Percentiles rank a stretch among this genome's conserved stretches.
These are phyloP conservation scores for Saguinus midas DNA, from an alignment of 2,113 vertebrate species.

Conservation along the genomic window DNA sequence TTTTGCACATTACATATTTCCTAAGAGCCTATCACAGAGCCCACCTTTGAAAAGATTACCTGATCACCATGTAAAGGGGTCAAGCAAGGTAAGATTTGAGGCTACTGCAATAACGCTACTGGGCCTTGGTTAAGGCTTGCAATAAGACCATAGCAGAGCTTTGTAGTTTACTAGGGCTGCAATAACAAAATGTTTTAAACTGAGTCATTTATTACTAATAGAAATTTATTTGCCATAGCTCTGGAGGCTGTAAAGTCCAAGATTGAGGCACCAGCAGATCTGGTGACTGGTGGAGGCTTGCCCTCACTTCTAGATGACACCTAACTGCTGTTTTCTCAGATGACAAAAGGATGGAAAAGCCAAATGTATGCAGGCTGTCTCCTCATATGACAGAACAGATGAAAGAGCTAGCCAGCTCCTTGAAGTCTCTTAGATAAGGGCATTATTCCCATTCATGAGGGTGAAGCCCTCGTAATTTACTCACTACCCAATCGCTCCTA, in stretches of 20 bases:
- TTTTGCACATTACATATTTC: background rate
- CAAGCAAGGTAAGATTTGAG: background rate
- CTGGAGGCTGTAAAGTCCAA: background rate
- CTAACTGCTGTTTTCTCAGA: background rate
- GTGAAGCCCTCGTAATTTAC: background rate
- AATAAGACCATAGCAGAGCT: background rate
- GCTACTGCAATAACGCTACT: background rate
- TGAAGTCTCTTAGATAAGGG: background rate
- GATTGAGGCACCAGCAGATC: background rate
- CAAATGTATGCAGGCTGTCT: background rate
- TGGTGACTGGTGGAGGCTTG: background rate
- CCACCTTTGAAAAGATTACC: background rate
- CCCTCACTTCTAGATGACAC: background rate
- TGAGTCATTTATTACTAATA: background rate
- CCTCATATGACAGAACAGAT: background rate
- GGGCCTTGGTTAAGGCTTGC: background rate
- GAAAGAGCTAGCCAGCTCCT: background rate
- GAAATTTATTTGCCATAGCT: background rate
- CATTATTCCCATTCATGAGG: background rate
- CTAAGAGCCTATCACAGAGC: background rate
- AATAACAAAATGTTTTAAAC: background rate
- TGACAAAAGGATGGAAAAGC: background rate
- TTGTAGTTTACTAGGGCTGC: rapidly evolving
- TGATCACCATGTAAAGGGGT: background rate
- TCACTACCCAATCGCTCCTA: too few species aligned